Evolutionary conservation across 2,888 invertebrate species (phyloP).

Genomic region (Mallateleia sp.): DNA sequence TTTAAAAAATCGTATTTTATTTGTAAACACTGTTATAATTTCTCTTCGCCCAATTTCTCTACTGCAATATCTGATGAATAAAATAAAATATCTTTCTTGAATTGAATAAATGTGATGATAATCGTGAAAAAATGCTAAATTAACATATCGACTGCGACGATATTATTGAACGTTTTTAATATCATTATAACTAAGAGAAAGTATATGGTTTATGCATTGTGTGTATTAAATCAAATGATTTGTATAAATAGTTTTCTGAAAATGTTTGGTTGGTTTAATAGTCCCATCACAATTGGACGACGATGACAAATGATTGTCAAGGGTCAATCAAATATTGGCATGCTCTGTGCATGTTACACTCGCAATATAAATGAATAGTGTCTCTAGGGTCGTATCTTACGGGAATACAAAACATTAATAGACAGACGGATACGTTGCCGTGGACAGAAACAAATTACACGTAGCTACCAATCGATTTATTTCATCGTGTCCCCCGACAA

Average conservation of each 20-base stretch:
- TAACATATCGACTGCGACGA: no score
- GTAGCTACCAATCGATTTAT: slow-evolving; percentile 87
- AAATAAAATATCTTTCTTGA: no score
- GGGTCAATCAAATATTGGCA: slow-evolving; percentile 88
- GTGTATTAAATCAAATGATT: slow-evolving; percentile 8
- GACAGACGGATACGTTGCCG: slow-evolving; percentile 87
- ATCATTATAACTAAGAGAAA: no score
- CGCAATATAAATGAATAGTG: slow-evolving; percentile 88
- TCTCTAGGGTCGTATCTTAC: slow-evolving; percentile 87
- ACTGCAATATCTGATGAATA: no score
- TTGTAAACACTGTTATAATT: no score
- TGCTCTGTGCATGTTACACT: slow-evolving; percentile 81
- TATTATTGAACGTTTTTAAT: no score
- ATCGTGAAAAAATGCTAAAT: no score
- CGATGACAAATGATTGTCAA: slow-evolving; percentile 86
- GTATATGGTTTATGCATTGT: not conserved
- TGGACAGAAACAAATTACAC: slow-evolving; percentile 87
- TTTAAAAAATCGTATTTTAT: no score
- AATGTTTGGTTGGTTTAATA: slow-evolving; percentile 49
- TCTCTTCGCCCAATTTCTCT: no score
- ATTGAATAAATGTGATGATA: no score
- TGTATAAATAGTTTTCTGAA: slow-evolving; percentile 1
- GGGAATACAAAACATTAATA: slow-evolving; percentile 89
- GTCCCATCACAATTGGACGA: slow-evolving; percentile 55
- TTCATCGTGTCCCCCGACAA: slow-evolving; percentile 79